Base-by-base conservation (phyloP, 2,888 invertebrate genomes). In the Kuschelorhynchus macadamiae region DNA sequence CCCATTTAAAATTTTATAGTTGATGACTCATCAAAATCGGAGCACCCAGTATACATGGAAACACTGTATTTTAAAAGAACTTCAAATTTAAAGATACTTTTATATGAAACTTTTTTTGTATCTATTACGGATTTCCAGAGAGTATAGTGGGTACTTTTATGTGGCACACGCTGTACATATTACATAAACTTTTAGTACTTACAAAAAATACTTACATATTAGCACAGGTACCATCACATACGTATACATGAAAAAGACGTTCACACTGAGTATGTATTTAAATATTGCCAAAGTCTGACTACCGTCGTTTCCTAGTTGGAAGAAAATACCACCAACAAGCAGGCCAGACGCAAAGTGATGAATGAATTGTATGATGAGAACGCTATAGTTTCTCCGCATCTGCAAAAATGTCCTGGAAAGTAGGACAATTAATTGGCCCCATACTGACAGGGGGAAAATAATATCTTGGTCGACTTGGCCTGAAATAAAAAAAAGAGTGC, bases 211-310 rank as follows among this genome's bases (percentile, higher is more conserved):
- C 88, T 88, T 84, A 90, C 90, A 89, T 62, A 88, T 56, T 44
- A 89, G 78, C 3, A 89, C 85, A 20, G 89, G 88, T 59, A 87
- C 85, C 89, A 90, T 89, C 12, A 86, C 84, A 72, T 89, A 85
- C 0, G 89, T 89, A 74, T 89, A 90, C 85, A 89, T 87, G 75
- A 88, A 88, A 80, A 89, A 89, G 0, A 89, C 88, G 1, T 88
- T 78, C 18, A 86, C 84, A 72, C 87, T 86, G 5, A 89, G 81
- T 70, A 88, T 87, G 78, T 88, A 89, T 72, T 89, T 89, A 78
- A 89, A 88, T 76, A 88, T 88, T 42, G 86, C 85, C 4, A 87
- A 81, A 0, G 88, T 87, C 2, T 84, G 76, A 32, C 81, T 83
- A 0, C 86, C 89, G 71, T 89, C 86, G 76, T 88, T 86, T 33